phyloP scores from a whole-genome alignment of 2,888 invertebrate species.

The Andrena flavipes region DNA sequence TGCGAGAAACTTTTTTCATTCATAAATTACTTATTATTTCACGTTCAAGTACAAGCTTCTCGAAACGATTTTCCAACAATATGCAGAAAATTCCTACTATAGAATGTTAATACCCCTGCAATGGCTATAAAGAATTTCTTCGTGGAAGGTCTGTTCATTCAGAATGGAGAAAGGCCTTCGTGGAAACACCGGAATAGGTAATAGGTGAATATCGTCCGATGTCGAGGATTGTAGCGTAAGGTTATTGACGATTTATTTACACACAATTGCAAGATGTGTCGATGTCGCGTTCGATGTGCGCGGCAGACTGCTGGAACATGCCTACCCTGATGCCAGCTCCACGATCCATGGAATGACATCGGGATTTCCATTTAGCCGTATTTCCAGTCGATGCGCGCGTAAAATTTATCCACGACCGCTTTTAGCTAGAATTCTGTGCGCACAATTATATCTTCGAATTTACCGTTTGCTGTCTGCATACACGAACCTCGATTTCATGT shows the following conservation, averaged over 20 bases:
- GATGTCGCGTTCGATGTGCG: slow-evolving; percentile 16
- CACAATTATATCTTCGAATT: slow-evolving; percentile 12
- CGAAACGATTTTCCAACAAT: background rate
- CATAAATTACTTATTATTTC: no score
- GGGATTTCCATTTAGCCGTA: slow-evolving; percentile 54
- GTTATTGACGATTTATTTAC: slow-evolving; percentile 42
- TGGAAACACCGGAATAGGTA: slow-evolving; percentile 35
- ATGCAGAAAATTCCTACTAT: no score
- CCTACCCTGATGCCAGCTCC: slow-evolving; percentile 38
- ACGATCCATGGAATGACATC: slow-evolving; percentile 42
- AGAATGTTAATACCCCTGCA: slow-evolving; percentile 1
- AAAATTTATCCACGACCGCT: slow-evolving; percentile 34
- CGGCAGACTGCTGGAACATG: background rate
- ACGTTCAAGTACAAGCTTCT: background rate
- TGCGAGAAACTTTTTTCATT: no score
- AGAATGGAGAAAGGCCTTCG: background rate
- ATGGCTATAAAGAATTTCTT: background rate
- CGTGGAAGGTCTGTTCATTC: background rate
- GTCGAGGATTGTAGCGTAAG: slow-evolving; percentile 1
- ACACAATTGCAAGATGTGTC: slow-evolving; percentile 31
- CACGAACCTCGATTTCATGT: background rate
- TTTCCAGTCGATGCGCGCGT: slow-evolving; percentile 48
- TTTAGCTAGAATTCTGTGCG: slow-evolving; percentile 20
- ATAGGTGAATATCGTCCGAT: slow-evolving; percentile 33
- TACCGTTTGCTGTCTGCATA: slow-evolving; percentile 23